Conservation (phyloP, 2,113 vertebrate genomes). For the Cinclus cinclus region DNA sequence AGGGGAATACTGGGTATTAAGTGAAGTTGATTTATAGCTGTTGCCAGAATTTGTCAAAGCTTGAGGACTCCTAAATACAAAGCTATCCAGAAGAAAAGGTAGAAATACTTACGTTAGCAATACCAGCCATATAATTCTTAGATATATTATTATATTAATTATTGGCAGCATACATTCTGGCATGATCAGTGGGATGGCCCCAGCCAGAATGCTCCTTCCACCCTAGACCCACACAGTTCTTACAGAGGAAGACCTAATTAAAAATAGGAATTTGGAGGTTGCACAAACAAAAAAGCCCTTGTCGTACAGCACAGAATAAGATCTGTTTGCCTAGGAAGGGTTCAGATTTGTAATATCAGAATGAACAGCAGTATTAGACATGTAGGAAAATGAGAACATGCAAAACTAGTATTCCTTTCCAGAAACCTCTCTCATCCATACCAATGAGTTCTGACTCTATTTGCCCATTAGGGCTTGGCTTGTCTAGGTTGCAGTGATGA, state of each 20-base stretch:
- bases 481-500: neutral
- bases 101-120: neutral
- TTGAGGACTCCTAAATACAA: neutral
- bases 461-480: neutral
- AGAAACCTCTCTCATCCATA: neutral
- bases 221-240: neutral
- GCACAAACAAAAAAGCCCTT: neutral
- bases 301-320: neutral
- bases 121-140: neutral
- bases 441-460: neutral
- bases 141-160: neutral
- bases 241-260: neutral
- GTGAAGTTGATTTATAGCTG: conserved; percentile 37
- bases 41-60: conserved; percentile 52
- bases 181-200: neutral
- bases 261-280: neutral
- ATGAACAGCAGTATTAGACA: neutral
- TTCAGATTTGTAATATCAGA: neutral
- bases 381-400: neutral
- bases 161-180: neutral
- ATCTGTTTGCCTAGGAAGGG: neutral
- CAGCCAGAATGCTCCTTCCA: neutral
- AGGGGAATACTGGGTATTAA: conserved; percentile 45
- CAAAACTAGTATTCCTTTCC: neutral
- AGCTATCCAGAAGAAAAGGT: neutral